Evolutionary conservation across 2,888 invertebrate genomes (phyloP), one percentile per base, ranked within the genome.

Genomic region (Hartigia nigra): DNA sequence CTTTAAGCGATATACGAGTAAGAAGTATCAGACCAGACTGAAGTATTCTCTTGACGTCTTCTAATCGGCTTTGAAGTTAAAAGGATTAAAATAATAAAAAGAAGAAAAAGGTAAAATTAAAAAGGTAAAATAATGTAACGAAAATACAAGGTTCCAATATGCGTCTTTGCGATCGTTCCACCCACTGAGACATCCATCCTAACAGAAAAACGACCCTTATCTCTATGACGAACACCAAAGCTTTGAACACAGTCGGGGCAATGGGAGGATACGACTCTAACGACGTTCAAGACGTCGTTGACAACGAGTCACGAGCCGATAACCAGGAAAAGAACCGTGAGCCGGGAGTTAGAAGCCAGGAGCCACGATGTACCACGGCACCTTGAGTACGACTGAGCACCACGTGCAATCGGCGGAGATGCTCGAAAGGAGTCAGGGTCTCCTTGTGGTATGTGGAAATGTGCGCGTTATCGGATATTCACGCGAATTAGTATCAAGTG

Each of bases 181-280:
- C 55, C 55, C 55, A 55, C 55, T 55, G 55, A 55, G 55, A 23
- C 55, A 55, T 55, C 55, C 55, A 55, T 23, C 55, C 55, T 55
- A 23, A 55, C 55, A 55, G 55, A 55, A 55, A 55, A 55, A 55
- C 55, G 55, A 34, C 34, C 72, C 72, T 72, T 72, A 72, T 72
- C 34, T 72, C 72, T 72, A 72, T 34, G 23, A 32, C 72, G 85
- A 86, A 87, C 84, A 86, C 83, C 85, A 82, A 86, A 87, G 87
- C 87, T 87, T 87, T 89, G 88, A 90, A 90, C 90, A 90, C 90
- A 90, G 86, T 89, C 81, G 85, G 86, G 86, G 86, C 84, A 84
- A 79, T 79, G 12, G 75, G 72, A 72, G 32, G 39, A 76, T 55
- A 23, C 55, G 55, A 55, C 55, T 55, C 55, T 55, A 55, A 23